Evolutionary conservation across 2,113 vertebrate species (phyloP), one percentile per base, ranked within the genome.

Genomic region (Herpailurus yagouaroundi): DNA sequence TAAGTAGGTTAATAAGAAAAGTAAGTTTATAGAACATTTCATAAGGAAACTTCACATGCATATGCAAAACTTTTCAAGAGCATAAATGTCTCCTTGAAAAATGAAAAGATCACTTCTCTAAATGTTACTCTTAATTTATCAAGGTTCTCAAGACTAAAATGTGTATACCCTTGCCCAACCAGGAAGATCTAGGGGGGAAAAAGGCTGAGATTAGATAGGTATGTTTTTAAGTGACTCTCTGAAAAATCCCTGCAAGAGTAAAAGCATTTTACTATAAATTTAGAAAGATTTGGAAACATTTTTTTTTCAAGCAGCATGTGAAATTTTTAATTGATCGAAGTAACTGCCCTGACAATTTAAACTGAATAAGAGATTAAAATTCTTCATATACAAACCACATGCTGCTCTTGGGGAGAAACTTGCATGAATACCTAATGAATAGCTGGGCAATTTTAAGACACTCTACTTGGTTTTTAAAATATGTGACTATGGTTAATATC

Each of bases 241-340:
- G 41, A 82, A 92, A 92, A 94, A n/a, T n/a, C 5, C 3, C 12
- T 87, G 68, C 33, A 50, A 92, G 57, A 93, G 12, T 33, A 77
- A 81, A 93, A 36, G 0, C 0, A 45, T 92, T 45, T 83, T 86
- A 27, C 19, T 41, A 89, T 74, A 89, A 31, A 80, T 41, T 79
- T 55, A 21, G 10, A 82, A 80, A 95, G 66, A 57, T 77, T 90
- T 91, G 21, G 23, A 77, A 71, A 41, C 48, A 92, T 50, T 77
- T 73, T 91, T 91, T n/a, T 90, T n/a, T 76, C 21, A 90, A 90
- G 73, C 5, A 81, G 4, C 31, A 85, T 71, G n/a, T 45, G 0
- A 55, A 91, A 89, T 89, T 86, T 95, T 95, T 19, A 64, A 89
- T 41, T 83, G 23, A 68, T 80, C 11, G 68, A 92, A 77, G 19